Conservation (phyloP, 2,888 invertebrate species). For the Eucera pruinosa region DNA sequence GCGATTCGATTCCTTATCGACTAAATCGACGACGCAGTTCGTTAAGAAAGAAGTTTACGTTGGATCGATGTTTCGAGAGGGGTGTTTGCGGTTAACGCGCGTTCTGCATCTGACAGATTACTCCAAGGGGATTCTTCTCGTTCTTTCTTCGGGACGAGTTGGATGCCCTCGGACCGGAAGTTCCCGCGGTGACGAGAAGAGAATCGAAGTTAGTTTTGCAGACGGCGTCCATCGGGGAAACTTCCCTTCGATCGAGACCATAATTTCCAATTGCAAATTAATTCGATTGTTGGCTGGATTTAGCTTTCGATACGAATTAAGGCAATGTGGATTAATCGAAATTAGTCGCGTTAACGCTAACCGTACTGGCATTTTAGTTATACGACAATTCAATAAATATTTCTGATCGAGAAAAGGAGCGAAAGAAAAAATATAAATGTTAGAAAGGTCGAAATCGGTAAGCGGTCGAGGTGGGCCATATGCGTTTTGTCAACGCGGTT, state of each 20-base stretch:
- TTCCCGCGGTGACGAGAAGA: conserved; percentile 15
- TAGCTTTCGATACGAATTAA: too few species aligned
- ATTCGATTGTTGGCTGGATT: too few species aligned
- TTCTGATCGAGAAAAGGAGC: too few species aligned
- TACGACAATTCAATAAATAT: too few species aligned
- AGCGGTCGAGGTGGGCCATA: too few species aligned
- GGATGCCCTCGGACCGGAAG: conserved; percentile 16
- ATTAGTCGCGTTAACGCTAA: too few species aligned
- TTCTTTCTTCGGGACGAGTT: conserved; percentile 18
- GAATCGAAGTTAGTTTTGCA: conserved; percentile 12
- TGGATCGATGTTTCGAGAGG: conserved; percentile 7
- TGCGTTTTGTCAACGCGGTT: too few species aligned
- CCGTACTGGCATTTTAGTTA: too few species aligned
- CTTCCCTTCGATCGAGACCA: background rate
- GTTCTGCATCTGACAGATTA: conserved; percentile 46
- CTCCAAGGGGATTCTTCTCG: conserved; percentile 22
- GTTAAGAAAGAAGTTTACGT: too few species aligned
- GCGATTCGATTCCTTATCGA: conserved; percentile 59
- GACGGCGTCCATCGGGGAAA: background rate
- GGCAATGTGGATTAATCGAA: background rate
- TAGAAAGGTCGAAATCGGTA: too few species aligned
- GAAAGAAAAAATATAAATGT: too few species aligned
- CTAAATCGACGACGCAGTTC: conserved; percentile 24
- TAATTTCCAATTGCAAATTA: background rate
- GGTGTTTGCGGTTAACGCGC: conserved; percentile 37